These are phyloP conservation scores for Metopia argyrocephala DNA, from an alignment of 2,888 invertebrate species.

Conservation along the genomic window DNA sequence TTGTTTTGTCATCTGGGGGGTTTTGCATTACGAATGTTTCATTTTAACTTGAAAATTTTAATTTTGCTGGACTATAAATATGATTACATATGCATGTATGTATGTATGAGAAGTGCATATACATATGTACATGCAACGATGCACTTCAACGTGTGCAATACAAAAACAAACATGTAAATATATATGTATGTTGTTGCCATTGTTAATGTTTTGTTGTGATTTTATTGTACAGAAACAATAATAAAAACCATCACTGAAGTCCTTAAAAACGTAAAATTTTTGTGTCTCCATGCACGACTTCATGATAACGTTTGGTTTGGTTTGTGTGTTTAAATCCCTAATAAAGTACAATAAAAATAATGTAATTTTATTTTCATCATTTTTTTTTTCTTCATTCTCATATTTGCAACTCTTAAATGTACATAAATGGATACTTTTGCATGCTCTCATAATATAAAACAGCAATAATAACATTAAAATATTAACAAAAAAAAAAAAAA, in stretches of 20 bases:
- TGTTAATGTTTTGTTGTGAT: neutral
- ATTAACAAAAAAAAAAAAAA: conserved; percentile 38
- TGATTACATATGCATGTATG: neutral
- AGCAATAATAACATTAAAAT: neutral
- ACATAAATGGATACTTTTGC: conserved; percentile 24
- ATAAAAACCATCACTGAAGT: neutral
- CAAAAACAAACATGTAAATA: conserved; percentile 33
- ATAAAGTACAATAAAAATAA: conserved; percentile 57
- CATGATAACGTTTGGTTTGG: too few species aligned
- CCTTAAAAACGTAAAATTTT: neutral
- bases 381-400: too few species aligned
- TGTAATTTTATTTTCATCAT: conserved; percentile 46
- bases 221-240: conserved; percentile 23
- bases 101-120: neutral
- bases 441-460: conserved; percentile 30
- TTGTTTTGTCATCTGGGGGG: neutral
- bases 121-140: conserved; percentile 21
- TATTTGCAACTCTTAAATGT: too few species aligned
- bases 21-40: conserved; percentile 18
- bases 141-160: conserved; percentile 44
- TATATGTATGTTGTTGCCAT: conserved; percentile 12
- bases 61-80: conserved; percentile 22
- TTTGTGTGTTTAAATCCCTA: conserved; percentile 55
- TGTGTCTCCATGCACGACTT: neutral
- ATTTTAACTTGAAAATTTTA: conserved; percentile 43